Conservation (phyloP, 2,888 invertebrate species). For the Dynastes hyllus region DNA sequence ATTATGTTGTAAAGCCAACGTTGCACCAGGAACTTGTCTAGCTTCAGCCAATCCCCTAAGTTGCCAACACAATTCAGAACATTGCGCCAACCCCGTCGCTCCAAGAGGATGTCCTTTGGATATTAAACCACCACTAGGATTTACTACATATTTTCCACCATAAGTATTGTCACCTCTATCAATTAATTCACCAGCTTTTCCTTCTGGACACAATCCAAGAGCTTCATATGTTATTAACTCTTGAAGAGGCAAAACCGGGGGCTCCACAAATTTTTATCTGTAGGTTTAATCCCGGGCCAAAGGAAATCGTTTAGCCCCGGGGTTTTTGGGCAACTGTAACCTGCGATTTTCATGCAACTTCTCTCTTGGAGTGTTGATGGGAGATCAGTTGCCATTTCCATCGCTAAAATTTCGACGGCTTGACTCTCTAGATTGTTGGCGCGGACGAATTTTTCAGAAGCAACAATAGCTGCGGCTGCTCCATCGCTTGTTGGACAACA, state of each 20-base stretch:
- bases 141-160: conserved; percentile 97
- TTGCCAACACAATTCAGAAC: conserved; percentile 89
- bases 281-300: no score
- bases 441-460: conserved; percentile 92
- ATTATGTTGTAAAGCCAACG: conserved; percentile 95
- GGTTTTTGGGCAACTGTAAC: conserved; percentile 94
- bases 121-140: conserved; percentile 99
- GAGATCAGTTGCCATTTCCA: conserved; percentile 97
- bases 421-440: conserved; percentile 85
- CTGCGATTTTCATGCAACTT: conserved; percentile 88
- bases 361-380: conserved; percentile 87
- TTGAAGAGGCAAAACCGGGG: no score
- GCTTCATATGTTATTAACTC: conserved; percentile 98
- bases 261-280: no score
- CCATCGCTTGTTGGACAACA: conserved; percentile 99
- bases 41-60: conserved; percentile 86
- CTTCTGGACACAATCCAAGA: conserved; percentile 91
- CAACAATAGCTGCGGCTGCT: conserved; percentile 93
- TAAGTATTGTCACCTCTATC: conserved; percentile 98
- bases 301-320: conserved; percentile 86
- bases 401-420: conserved; percentile 97
- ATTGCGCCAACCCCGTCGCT: conserved; percentile 92
- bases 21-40: conserved; percentile 82
- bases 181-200: conserved; percentile 92
- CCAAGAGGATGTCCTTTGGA: conserved; percentile 98